A percentile compares a stretch with the other conserved stretches of the same genome.
Evolutionary conservation across 2,113 vertebrate genomes (phyloP).

Genomic region (Hypocryptadius cinnamomeus): DNA sequence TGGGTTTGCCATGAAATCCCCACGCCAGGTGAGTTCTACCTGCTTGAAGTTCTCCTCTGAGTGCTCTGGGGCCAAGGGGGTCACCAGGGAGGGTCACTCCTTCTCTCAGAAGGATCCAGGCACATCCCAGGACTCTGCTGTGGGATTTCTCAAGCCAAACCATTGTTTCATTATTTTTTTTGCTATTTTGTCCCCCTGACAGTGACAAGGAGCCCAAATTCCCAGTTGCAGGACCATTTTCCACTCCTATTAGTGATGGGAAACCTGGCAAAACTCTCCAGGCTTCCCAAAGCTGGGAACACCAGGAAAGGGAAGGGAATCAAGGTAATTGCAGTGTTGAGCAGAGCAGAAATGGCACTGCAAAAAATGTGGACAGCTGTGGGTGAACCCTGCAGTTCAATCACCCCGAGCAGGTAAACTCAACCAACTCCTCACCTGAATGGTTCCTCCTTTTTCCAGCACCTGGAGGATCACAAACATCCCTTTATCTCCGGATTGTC

Average conservation of each 20-base stretch:
- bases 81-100: not conserved
- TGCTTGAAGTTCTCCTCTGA: not conserved
- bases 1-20: constrained; percentile 10
- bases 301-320: not conserved
- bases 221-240: not conserved
- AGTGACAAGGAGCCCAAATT: not conserved
- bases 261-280: not conserved
- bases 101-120: not conserved
- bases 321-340: not conserved
- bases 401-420: not conserved
- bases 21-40: not conserved
- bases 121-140: not conserved
- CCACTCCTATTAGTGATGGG: not conserved
- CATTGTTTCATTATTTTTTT: not conserved
- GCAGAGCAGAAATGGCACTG: not conserved
- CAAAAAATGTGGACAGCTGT: not conserved
- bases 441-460: not conserved
- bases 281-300: not conserved
- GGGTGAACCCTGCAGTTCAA: not conserved
- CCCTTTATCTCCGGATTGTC: constrained; percentile 8
- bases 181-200: not conserved
- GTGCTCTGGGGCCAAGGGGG: not conserved
- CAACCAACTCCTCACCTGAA: constrained; percentile 19
- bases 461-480: constrained; percentile 15
- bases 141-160: not conserved